Conservation (phyloP, 2,797 vertebrate species). For the Pipistrellus pygmaeus region DNA sequence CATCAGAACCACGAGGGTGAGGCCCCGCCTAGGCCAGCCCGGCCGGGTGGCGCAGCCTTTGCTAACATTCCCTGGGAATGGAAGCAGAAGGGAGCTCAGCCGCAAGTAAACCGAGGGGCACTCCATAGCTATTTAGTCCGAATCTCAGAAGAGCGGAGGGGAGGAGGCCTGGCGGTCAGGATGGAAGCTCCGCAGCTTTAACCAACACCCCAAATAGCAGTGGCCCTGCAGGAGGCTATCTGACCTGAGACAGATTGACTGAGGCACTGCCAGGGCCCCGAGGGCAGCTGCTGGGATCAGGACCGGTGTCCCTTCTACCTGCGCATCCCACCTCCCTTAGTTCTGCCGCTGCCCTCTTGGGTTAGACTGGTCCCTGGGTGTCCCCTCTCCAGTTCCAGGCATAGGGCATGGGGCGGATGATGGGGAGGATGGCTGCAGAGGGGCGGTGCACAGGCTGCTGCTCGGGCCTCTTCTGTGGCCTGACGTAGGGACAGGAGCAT, state of each 20-base stretch:
- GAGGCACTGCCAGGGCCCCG: fast-evolving
- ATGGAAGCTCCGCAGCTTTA: not conserved
- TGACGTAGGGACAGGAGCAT: not conserved
- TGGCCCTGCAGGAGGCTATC: fast-evolving
- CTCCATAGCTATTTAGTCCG: fast-evolving
- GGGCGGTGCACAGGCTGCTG: fast-evolving
- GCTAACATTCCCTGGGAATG: not conserved
- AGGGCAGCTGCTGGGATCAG: not conserved
- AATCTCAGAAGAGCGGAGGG: no score
- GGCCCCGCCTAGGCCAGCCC: no score
- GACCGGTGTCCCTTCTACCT: not conserved
- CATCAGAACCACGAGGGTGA: fast-evolving
- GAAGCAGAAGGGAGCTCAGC: not conserved
- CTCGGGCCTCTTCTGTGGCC: not conserved
- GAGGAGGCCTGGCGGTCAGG: not conserved
- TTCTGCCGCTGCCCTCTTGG: not conserved
- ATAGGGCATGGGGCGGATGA: fast-evolving
- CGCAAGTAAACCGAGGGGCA: fast-evolving
- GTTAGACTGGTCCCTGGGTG: fast-evolving
- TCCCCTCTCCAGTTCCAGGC: not conserved
- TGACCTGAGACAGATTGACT: not conserved
- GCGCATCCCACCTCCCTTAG: no score
- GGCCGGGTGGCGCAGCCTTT: not conserved
- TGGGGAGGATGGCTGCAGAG: not conserved
- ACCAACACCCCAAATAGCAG: not conserved